These are phyloP conservation scores for Procambarus virginalis DNA, from an alignment of 1,140 invertebrate genomes.

Conservation along the genomic window DNA sequence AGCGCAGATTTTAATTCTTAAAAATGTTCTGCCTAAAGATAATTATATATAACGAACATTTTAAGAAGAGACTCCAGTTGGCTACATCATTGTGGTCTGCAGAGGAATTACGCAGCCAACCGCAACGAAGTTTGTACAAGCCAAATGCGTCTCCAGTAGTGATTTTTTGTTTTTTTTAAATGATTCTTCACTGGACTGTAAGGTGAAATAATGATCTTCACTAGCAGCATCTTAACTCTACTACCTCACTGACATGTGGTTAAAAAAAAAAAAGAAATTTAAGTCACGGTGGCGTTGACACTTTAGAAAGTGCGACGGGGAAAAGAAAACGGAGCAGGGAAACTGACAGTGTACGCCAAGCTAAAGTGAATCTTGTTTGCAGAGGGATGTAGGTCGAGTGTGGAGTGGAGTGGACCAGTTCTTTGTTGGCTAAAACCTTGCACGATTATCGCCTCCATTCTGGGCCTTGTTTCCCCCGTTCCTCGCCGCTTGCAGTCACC, in stretches of 20 bases:
- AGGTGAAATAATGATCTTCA: background rate
- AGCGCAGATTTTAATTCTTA: too few species aligned
- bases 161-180: too few species aligned
- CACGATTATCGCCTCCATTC: background rate
- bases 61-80: too few species aligned
- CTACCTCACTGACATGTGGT: background rate
- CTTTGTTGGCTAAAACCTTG: background rate
- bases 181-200: too few species aligned
- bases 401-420: background rate
- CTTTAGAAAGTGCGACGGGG: conserved; percentile 18
- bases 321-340: conserved; percentile 11
- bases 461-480: too few species aligned
- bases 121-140: background rate
- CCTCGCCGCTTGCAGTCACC: too few species aligned
- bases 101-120: too few species aligned
- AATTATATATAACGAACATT: too few species aligned
- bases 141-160: background rate
- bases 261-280: conserved; percentile 5
- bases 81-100: too few species aligned
- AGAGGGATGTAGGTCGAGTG: background rate
- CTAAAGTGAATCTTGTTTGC: conserved; percentile 16
- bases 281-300: conserved; percentile 12
- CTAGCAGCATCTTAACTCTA: background rate
- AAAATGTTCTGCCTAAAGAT: too few species aligned
- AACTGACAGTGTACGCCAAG: background rate